phyloP scores from a whole-genome alignment of 2,797 vertebrate genomes.

The Artibeus lituratus region DNA sequence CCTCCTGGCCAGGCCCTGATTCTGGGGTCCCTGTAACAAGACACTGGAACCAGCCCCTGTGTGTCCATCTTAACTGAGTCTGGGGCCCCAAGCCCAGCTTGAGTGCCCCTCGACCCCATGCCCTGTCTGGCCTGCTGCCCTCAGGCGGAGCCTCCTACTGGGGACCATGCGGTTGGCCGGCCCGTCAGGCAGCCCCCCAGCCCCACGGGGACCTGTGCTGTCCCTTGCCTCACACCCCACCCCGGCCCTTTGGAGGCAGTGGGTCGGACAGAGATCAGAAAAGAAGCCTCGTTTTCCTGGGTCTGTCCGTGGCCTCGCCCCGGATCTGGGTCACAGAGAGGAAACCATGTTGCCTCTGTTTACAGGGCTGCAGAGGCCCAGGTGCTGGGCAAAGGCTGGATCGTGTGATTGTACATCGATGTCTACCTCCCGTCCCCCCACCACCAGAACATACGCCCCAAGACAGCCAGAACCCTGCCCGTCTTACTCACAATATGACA shows the following conservation, averaged over 20 bases:
- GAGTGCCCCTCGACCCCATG: not conserved
- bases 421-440: not conserved
- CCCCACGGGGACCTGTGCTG: not conserved
- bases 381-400: not conserved
- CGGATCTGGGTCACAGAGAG: not conserved
- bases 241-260: not conserved
- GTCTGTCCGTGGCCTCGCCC: not conserved
- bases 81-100: not conserved
- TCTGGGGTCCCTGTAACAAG: not conserved
- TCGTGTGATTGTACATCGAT: not conserved
- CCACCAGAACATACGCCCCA: not conserved
- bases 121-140: not conserved
- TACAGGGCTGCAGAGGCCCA: not conserved
- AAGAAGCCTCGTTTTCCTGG: not conserved
- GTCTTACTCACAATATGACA: not conserved
- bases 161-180: not conserved
- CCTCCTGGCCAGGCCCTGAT: not conserved
- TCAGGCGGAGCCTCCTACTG: not conserved
- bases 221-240: not conserved
- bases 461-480: not conserved
- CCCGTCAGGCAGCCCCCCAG: not conserved
- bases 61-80: not conserved
- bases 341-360: not conserved
- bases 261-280: not conserved
- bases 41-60: not conserved